These are phyloP conservation scores for Amazona guildingii DNA, from an alignment of 2,113 vertebrate species.

Conservation along the genomic window DNA sequence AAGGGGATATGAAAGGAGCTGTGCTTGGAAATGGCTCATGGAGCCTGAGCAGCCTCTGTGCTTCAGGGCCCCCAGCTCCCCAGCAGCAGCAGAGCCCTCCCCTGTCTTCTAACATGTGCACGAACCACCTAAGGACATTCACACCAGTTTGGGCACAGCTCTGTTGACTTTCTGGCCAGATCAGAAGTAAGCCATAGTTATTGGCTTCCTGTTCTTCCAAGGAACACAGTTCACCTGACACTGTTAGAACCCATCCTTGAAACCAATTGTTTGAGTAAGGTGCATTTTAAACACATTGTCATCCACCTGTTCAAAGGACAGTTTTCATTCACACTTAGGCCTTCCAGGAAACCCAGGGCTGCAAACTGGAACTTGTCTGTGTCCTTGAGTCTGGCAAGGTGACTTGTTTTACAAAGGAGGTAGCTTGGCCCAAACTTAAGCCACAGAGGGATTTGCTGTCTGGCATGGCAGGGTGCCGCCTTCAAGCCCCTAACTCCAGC, in stretches of 20 bases:
- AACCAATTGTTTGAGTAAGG: background rate
- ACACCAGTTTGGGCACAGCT: background rate
- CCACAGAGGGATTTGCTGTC: background rate
- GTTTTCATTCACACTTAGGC: background rate
- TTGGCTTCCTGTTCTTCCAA: background rate
- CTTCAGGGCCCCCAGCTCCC: background rate
- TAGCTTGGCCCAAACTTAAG: background rate
- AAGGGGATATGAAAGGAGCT: background rate
- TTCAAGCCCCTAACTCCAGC: background rate
- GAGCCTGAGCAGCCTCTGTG: background rate
- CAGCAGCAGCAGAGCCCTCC: background rate
- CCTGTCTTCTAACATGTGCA: background rate
- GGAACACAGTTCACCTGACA: background rate
- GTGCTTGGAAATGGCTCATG: background rate
- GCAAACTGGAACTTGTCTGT: background rate
- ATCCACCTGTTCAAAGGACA: background rate
- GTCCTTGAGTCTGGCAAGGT: background rate
- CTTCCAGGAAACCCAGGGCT: background rate
- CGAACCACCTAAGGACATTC: background rate
- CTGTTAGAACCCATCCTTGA: background rate
- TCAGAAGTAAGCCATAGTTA: background rate
- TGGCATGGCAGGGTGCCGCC: accelerated
- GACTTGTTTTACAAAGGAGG: background rate
- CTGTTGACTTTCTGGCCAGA: background rate
- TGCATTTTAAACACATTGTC: background rate